Conservation (phyloP, 2,797 vertebrate genomes). For the Yasuhikotakia modesta region DNA sequence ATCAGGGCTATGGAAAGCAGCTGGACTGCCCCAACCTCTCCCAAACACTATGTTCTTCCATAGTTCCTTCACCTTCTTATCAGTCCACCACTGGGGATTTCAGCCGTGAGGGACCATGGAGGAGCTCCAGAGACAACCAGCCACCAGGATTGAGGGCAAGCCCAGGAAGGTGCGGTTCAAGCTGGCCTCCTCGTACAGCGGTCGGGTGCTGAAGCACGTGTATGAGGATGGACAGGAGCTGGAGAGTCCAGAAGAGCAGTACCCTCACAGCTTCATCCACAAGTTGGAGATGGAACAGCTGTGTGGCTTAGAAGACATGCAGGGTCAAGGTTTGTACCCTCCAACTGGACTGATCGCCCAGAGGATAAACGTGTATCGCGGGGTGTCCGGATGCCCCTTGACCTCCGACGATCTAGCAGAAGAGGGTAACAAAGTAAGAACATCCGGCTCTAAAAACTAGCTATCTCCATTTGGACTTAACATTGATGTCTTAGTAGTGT, state of each 20-base stretch:
- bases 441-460: not conserved
- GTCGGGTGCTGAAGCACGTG: conserved; percentile 91
- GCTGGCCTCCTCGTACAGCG: conserved; percentile 92
- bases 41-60: conserved; percentile 12
- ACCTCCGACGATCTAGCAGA: conserved; percentile 66
- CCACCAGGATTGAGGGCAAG: conserved; percentile 76
- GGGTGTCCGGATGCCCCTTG: conserved; percentile 74
- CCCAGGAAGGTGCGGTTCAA: conserved; percentile 94
- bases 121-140: conserved; percentile 79
- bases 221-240: conserved; percentile 94
- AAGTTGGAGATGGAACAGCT: conserved; percentile 78
- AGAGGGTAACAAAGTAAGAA: conserved; percentile 79
- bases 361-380: conserved; percentile 88
- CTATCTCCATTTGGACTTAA: no score
- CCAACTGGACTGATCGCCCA: conserved; percentile 85
- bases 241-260: conserved; percentile 88
- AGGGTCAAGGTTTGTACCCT: conserved; percentile 63
- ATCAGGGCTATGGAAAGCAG: conserved; percentile 68
- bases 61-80: conserved; percentile 30
- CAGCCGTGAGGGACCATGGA: conserved; percentile 76
- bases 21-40: conserved; percentile 52
- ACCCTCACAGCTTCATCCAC: conserved; percentile 84
- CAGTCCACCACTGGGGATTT: conserved; percentile 13
- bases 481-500: not conserved
- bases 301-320: conserved; percentile 71